phyloP scores from a whole-genome alignment of 2,888 invertebrate species.

The Unio pictorum region DNA sequence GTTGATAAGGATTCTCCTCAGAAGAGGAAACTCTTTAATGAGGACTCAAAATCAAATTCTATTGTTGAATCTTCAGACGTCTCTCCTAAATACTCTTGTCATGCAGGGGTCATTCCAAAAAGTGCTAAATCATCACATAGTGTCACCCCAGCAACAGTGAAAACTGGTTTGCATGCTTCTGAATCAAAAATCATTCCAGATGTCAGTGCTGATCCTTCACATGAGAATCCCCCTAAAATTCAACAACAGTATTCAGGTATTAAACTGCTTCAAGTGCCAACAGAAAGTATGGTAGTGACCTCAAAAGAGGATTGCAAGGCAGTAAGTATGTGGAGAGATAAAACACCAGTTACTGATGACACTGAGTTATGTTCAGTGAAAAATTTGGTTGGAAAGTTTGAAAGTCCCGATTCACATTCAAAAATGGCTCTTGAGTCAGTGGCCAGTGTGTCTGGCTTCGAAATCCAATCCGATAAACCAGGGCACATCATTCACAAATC shows the following conservation, averaged over 20 bases:
- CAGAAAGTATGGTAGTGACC: too few species aligned
- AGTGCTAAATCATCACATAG: too few species aligned
- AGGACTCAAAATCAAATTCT: conserved; percentile 7
- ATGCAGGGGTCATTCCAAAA: too few species aligned
- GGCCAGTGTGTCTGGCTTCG: not conserved
- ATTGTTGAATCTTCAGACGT: too few species aligned
- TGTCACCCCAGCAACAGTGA: too few species aligned
- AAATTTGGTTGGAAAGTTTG: conserved; percentile 50
- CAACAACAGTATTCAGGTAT: too few species aligned
- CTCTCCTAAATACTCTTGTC: too few species aligned
- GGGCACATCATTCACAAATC: not conserved
- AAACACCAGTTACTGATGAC: conserved; percentile 1
- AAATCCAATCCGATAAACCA: not conserved
- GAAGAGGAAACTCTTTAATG: conserved; percentile 1
- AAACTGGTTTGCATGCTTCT: not conserved
- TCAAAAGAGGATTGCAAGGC: too few species aligned
- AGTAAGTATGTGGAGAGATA: too few species aligned
- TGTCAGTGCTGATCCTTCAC: conserved; percentile 1
- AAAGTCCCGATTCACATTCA: conserved; percentile 21
- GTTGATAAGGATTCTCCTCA: conserved; percentile 36
- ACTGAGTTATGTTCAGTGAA: conserved; percentile 30
- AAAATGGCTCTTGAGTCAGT: conserved; percentile 6
- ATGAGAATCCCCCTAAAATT: too few species aligned
- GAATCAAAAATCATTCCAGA: conserved; percentile 1
- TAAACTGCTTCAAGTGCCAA: too few species aligned